A percentile compares a stretch with the other conserved stretches of the same genome.
Conservation (phyloP, 2,888 invertebrate species). For the Flexamia atlantica region DNA sequence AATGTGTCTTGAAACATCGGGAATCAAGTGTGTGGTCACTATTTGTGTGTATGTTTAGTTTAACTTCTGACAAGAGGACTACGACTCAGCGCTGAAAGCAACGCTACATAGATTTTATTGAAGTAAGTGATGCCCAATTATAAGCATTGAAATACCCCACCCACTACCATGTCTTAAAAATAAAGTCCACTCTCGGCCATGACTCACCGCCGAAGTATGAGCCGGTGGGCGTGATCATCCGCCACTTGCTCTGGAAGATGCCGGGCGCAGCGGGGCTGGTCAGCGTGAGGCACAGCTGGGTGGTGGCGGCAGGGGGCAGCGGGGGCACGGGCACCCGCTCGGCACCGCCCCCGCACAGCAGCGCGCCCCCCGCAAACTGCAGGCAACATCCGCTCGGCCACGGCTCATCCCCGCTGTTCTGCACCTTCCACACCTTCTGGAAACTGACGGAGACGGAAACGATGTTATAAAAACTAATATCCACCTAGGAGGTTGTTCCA, state of each 20-base stretch:
- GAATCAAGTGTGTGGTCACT: no score
- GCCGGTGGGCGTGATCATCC: constrained; percentile 91
- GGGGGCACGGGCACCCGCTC: constrained; percentile 81
- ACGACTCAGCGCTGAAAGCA: no score
- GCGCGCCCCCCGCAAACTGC: constrained; percentile 84
- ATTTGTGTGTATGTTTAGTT: no score
- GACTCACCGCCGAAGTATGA: constrained; percentile 95
- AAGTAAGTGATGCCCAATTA: no score
- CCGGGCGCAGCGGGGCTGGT: constrained; percentile 87
- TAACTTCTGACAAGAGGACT: no score
- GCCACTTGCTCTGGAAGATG: constrained; percentile 92
- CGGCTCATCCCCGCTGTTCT: constrained; percentile 90
- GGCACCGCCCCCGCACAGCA: constrained; percentile 78
- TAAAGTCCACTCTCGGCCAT: no score
- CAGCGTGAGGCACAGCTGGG: constrained; percentile 88
- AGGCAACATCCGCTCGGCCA: constrained; percentile 94
- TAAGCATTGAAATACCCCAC: no score
- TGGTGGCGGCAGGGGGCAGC: constrained; percentile 86
- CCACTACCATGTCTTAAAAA: no score
- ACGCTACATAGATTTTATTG: no score
- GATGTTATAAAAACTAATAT: no score
- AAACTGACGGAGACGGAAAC: constrained; percentile 82
- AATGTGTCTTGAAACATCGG: no score
- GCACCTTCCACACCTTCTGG: constrained; percentile 92
- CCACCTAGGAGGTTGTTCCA: no score